A percentile compares a stretch with the other conserved stretches of the same genome.
Conservation (phyloP, 2,113 vertebrate species). For the Gavialis gangeticus region DNA sequence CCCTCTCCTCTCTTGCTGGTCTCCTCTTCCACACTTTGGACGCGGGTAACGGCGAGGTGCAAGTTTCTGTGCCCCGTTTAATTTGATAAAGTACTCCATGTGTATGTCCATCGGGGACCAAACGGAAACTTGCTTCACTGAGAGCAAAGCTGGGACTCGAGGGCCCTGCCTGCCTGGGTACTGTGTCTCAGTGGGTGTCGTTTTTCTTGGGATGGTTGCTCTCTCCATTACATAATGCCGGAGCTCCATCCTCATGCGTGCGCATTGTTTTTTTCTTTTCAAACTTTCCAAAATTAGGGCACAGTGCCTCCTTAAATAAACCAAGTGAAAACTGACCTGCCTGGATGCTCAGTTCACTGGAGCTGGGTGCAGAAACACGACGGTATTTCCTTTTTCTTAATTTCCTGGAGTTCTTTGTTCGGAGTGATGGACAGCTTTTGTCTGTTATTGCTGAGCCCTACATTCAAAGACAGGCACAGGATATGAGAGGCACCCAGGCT, state of each 20-base stretch:
- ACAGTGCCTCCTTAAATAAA: background rate
- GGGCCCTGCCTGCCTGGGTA: background rate
- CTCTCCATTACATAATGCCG: background rate
- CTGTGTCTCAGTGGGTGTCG: background rate
- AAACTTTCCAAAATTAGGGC: background rate
- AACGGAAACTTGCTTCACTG: no score
- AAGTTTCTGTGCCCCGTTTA: background rate
- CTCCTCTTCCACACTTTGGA: accelerated
- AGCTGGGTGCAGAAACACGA: background rate
- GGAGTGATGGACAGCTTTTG: conserved; percentile 81
- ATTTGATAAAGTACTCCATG: background rate
- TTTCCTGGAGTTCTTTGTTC: conserved; percentile 82
- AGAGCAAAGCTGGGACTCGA: no score
- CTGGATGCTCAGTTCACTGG: background rate
- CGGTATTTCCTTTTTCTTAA: conserved; percentile 67
- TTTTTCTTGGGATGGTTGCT: background rate
- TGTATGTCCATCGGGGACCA: accelerated
- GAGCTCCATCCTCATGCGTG: background rate
- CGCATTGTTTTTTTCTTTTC: background rate
- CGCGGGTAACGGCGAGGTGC: accelerated
- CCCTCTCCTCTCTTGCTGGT: accelerated
- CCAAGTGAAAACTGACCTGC: background rate
- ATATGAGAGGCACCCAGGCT: conserved; percentile 65
- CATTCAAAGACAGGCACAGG: conserved; percentile 60
- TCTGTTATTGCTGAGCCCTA: conserved; percentile 77